Evolutionary conservation across 2,797 vertebrate genomes (phyloP).

Genomic region (Novumbra hubbsi): DNA sequence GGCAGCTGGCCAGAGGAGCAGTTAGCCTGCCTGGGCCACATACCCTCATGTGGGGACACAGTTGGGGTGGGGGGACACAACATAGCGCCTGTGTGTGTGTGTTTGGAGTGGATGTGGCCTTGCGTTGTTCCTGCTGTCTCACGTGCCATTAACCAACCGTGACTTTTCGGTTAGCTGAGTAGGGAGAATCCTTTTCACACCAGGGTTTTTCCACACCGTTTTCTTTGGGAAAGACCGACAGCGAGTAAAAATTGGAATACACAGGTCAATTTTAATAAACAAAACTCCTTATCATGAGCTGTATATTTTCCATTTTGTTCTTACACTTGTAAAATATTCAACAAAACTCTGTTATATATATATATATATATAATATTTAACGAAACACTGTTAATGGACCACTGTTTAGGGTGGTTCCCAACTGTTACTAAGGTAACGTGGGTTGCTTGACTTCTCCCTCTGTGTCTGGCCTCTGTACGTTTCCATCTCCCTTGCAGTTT

Average conservation of each 20-base stretch:
- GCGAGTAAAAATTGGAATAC: no score
- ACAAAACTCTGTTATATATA: conserved; percentile 47
- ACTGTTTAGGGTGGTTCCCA: conserved; percentile 44
- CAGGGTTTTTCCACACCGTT: no score
- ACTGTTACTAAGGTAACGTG: conserved; percentile 43
- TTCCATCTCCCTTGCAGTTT: conserved; percentile 53
- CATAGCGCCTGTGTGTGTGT: not conserved
- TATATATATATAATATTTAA: no score
- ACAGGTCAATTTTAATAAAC: no score
- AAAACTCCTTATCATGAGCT: no score
- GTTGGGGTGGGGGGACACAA: not conserved
- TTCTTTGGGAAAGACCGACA: no score
- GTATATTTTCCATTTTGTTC: no score
- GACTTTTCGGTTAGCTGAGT: not conserved
- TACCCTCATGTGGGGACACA: not conserved
- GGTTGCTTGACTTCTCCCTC: conserved; percentile 36
- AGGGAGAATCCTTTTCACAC: no score
- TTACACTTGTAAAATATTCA: no score
- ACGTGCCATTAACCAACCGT: not conserved
- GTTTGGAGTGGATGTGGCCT: not conserved
- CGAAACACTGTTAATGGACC: conserved; percentile 46
- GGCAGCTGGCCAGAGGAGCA: conserved; percentile 20
- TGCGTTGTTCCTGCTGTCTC: not conserved
- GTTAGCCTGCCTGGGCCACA: conserved; percentile 1
- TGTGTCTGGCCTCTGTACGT: conserved; percentile 65